These are phyloP conservation scores for Nasonia longicornis DNA, from an alignment of 1,140 invertebrate genomes.

Conservation along the genomic window DNA sequence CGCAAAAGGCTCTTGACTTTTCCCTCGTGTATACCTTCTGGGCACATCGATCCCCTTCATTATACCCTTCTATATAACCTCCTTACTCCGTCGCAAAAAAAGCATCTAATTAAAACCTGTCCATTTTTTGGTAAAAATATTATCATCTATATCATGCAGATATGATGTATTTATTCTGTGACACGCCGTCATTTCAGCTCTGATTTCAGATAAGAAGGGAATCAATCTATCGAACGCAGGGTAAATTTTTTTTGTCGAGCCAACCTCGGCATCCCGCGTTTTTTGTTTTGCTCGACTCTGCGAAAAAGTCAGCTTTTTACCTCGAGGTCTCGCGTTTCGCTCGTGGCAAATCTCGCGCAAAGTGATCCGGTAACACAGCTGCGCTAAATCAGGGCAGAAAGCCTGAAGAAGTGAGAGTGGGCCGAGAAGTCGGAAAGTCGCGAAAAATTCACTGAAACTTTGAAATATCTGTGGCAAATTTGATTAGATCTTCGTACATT, in stretches of 20 bases:
- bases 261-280: too few relatives aligned
- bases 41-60: neutral
- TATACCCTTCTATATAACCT: neutral
- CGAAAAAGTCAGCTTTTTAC: neutral
- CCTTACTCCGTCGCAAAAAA: neutral
- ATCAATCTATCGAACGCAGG: too few relatives aligned
- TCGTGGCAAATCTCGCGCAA: neutral
- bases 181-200: too few relatives aligned
- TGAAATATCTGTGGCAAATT: neutral
- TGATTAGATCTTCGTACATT: neutral
- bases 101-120: neutral
- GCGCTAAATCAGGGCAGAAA: neutral
- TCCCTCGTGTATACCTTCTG: too few relatives aligned
- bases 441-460: neutral
- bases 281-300: neutral
- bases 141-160: too few relatives aligned
- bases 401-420: neutral
- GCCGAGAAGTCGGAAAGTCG: neutral
- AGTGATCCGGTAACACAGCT: neutral
- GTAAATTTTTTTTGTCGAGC: too few relatives aligned
- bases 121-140: too few relatives aligned
- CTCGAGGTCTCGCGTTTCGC: neutral
- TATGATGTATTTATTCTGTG: too few relatives aligned
- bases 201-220: too few relatives aligned
- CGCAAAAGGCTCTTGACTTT: neutral